Evolutionary conservation across 2,113 vertebrate genomes (phyloP).

Genomic region (Gymnobelideus leadbeateri): DNA sequence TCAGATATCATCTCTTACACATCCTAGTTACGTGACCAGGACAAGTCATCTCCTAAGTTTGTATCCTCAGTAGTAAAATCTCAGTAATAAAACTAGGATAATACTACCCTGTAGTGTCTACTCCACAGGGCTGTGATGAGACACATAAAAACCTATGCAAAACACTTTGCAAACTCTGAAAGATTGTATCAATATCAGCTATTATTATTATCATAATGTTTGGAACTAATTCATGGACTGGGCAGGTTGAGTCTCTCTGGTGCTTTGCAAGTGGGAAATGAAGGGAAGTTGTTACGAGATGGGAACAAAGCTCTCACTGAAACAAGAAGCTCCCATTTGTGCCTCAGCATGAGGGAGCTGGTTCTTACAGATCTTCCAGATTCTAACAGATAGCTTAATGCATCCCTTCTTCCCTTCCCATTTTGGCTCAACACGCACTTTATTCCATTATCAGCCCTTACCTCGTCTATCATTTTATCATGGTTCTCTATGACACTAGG

Average conservation of each 20-base stretch:
- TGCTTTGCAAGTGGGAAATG: conserved; percentile 45
- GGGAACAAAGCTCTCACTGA: conserved; percentile 34
- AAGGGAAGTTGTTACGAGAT: conserved; percentile 43
- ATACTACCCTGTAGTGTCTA: not conserved
- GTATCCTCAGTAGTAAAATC: too few species aligned
- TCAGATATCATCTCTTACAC: not conserved
- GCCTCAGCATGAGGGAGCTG: conserved; percentile 29
- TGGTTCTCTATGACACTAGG: conserved; percentile 58
- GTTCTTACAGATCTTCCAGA: conserved; percentile 51
- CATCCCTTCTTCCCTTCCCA: conserved; percentile 19
- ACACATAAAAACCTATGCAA: not conserved
- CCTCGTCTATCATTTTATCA: conserved; percentile 40
- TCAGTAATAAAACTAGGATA: not conserved
- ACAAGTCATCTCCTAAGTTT: not conserved
- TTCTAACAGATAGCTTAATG: conserved; percentile 41
- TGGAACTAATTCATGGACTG: conserved; percentile 48
- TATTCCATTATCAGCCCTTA: conserved; percentile 34
- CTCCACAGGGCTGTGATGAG: not conserved
- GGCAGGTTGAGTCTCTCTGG: not conserved
- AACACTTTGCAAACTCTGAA: not conserved
- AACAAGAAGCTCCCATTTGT: not conserved
- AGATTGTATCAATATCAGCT: not conserved
- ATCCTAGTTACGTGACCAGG: not conserved
- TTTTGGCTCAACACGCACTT: conserved; percentile 44
- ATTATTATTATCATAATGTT: conserved; percentile 1